Base-by-base conservation (phyloP, 2,797 vertebrate genomes). In the Sebastes hubbsi region DNA sequence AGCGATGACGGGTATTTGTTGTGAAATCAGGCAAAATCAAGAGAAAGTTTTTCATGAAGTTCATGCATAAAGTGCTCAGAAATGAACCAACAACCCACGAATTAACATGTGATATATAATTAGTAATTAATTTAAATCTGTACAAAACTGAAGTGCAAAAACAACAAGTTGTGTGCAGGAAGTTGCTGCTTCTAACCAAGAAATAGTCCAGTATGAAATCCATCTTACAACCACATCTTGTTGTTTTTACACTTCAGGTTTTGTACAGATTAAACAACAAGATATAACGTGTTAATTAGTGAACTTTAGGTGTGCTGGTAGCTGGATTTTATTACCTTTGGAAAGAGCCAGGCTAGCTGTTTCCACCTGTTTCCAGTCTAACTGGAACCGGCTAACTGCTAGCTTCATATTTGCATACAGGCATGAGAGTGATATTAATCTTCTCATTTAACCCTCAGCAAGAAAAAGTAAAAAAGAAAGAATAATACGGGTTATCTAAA, bases 221-320 rank as follows among this genome's bases (percentile, higher is more conserved):
- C 38, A 42, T 42, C 38, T 6, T 42, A 42, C 5, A 42, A 42
- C 38, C 13, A 42, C 38, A 42, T 42, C 38, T 42, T 14, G 38
- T 42, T 42, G 38, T 42, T 42, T 42, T 42, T 0, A 42, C 13
- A 42, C 13, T 36, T 36, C 38, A 42, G 38, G 0, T 42, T 42
- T 42, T 42, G 38, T 42, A 42, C 38, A 42, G 38, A 42, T 34
- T 11, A 42, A 42, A 38, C 36, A 38, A 38, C 13, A 38, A 38
- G 36, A 38, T 38, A 38, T 38, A 6, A 38, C 0, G 36, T 38
- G 36, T 38, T 42, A 38, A 14, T 14, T 42, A 42, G 38, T 42
- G 38, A 42, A 0, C 38, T 1, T 42, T 42, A 42, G 38, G 0
- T 14, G 38, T 42, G 38, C 38, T 14, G 38, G 0, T 14, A 42